Base-by-base conservation (phyloP, 2,113 vertebrate species). In the Suncus etruscus region DNA sequence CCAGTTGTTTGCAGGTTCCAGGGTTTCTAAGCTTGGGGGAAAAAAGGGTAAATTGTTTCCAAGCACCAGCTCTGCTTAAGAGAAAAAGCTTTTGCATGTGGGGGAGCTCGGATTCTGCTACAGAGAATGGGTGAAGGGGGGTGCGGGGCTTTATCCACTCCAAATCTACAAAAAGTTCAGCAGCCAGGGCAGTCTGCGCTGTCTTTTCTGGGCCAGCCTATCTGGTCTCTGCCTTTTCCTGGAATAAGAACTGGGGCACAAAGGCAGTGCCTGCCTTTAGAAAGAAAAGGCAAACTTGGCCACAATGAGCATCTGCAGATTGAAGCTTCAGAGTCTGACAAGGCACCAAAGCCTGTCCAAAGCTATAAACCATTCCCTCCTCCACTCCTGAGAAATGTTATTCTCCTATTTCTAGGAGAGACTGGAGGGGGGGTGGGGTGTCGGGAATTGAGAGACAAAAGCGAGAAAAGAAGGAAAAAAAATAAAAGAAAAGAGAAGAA, bases 41-140 rank as follows among this genome's bases (percentile, higher is more conserved):
- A 68, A n/a, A 90, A 91, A 88, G 85, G 65, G 58, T 76, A 92
- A 94, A 91, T 58, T 87, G 91, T 92, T 96, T 93, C 90, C 85
- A 92, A 90, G 72, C 75, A 11, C 2, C 47, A 76, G 75, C 54
- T 45, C 91, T 39, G 39, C 39, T 39, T 39, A 5, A 39, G 39
- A 39, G 39, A 39, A 39, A 39, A 39, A 39, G 39, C 39, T 39
- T 39, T 39, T 39, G 79, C 50, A 1, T 11, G 69, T 14, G 27
- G 81, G 81, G 51, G 51, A 54, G 51, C 39, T 39, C 11, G 63
- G 25, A 25, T 65, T 5, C 51, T 54, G 63, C 22, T 9, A 3
- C 65, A 24, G 25, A 29, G 25, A 10, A 3, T 18, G 12, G 65
- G 24, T 63, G 65, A 16, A 54, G 58, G 18, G 14, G 58, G 58